Conservation (phyloP, 2,113 vertebrate species). For the Leucopsar rothschildi region DNA sequence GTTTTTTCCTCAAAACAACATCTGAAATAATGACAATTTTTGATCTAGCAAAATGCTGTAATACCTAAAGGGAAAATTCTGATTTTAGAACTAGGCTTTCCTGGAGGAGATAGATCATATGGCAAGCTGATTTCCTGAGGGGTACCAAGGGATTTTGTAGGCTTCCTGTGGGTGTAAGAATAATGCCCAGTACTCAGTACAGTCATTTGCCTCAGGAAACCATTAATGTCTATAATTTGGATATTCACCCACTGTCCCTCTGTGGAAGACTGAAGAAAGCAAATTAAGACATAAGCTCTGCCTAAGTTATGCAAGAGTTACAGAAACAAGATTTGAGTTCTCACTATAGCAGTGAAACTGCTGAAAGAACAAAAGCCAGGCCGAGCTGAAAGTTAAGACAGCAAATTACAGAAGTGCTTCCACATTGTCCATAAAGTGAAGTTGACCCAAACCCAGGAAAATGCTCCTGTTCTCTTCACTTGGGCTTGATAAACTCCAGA, state of each 20-base stretch:
- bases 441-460: background rate
- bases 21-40: background rate
- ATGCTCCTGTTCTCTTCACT: background rate
- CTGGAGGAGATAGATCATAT: background rate
- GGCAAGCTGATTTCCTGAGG: background rate
- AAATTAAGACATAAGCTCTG: background rate
- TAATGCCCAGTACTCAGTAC: background rate
- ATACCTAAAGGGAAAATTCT: background rate
- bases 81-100: background rate
- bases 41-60: accelerated
- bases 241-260: background rate
- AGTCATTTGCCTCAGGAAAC: background rate
- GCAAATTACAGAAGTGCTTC: background rate
- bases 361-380: background rate
- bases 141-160: background rate
- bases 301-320: background rate
- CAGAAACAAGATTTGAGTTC: background rate
- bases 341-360: background rate
- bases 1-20: background rate
- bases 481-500: background rate
- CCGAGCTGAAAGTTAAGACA: background rate
- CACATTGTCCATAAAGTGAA: background rate
- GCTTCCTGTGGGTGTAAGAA: background rate
- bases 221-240: background rate
- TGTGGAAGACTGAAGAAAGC: background rate